Evolutionary conservation across 2,797 vertebrate genomes (phyloP).

Genomic region (Poecile montanus): DNA sequence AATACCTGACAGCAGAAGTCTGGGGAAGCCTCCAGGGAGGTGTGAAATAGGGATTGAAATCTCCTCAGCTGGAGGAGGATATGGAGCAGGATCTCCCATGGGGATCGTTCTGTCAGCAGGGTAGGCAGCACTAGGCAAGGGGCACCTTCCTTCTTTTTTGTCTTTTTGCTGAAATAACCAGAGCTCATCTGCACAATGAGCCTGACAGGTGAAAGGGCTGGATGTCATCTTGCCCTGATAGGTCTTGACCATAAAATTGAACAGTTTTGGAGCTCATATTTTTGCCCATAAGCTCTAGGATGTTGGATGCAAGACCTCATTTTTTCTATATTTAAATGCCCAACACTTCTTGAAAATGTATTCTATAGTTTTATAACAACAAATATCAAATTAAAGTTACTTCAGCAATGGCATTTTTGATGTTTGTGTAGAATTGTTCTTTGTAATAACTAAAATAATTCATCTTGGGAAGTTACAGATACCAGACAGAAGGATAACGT

Average conservation of each 20-base stretch:
- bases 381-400: neutral
- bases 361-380: neutral
- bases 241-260: neutral
- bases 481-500: neutral
- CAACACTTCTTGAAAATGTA: neutral
- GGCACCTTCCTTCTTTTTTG: fast-evolving
- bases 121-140: neutral
- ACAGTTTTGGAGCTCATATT: neutral
- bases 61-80: neutral
- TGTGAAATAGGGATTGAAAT: neutral
- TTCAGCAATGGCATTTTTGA: neutral
- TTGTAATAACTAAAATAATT: neutral
- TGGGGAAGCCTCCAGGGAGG: neutral
- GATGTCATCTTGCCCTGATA: neutral
- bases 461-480: neutral
- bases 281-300: neutral
- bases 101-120: neutral
- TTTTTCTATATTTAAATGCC: neutral
- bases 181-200: neutral
- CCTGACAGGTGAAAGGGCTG: neutral
- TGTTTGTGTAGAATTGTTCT: neutral
- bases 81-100: neutral
- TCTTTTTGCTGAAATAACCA: neutral
- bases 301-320: neutral
- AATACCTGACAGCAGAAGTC: neutral